Conservation (phyloP, 37 sponge, comb jelly and placozoan species). For the Oopsacas minuta region DNA sequence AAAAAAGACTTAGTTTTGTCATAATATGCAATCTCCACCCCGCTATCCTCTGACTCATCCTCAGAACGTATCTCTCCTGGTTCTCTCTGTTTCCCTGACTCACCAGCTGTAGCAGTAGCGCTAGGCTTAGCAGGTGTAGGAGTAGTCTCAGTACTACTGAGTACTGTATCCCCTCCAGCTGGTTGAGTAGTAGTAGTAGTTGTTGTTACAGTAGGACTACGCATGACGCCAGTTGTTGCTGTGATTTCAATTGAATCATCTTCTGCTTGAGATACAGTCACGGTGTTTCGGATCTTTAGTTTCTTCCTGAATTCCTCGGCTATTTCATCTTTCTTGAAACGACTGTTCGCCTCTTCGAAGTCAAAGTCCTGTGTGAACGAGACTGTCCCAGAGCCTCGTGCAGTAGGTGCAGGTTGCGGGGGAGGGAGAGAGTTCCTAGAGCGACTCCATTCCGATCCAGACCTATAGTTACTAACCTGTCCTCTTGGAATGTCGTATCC, state of each 20-base stretch:
- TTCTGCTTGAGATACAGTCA: neutral
- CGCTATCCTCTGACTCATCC: conserved; percentile 24
- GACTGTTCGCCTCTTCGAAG: conserved; percentile 86
- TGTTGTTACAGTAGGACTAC: neutral
- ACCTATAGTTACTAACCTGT: neutral
- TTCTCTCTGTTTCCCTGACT: conserved; percentile 24
- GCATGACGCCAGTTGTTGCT: neutral
- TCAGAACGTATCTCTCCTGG: conserved; percentile 23
- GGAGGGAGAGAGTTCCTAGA: conserved; percentile 2
- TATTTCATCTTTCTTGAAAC: conserved; percentile 68
- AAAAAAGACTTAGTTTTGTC: conserved; percentile 85
- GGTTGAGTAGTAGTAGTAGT: neutral
- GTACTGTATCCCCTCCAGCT: neutral
- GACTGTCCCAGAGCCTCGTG: neutral
- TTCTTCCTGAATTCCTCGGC: conserved; percentile 75
- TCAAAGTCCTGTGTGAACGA: conserved; percentile 68
- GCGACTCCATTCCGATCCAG: neutral
- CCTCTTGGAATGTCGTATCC: neutral
- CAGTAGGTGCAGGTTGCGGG: neutral
- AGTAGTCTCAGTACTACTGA: neutral
- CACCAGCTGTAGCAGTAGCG: neutral
- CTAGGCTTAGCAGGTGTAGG: conserved; percentile 2
- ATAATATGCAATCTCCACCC: conserved; percentile 34
- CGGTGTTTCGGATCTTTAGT: conserved; percentile 15
- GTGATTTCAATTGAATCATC: neutral